Evolutionary conservation across 2,113 vertebrate genomes (phyloP), one percentile per base, ranked within the genome.

Genomic region (Hassar affinis): DNA sequence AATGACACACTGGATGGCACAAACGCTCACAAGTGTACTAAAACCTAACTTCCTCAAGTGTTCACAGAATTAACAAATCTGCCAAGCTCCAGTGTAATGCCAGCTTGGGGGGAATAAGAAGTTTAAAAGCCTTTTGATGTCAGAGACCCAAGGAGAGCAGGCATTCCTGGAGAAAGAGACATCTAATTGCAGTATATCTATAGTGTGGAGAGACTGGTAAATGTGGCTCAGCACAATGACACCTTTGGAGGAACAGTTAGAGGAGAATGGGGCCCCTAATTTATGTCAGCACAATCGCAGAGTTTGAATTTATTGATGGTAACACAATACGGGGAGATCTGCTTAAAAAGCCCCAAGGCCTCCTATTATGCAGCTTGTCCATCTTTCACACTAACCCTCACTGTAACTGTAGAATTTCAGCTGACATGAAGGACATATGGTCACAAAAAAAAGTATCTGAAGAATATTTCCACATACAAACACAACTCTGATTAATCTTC

Each of bases 361-460:
- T 85, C 83, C 54, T 89, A 88, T 89, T 88, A 89, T 89, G 86
- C 85, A 88, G 88, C 89, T 80, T 89, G 87, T 91, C 89, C 85
- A 88, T 90, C 90, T 90, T 88, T 89, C 85, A 89, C 87, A 88
- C 89, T 86, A 88, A 86, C 83, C 72, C 88, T 81, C 86, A 91
- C 86, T 89, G 90, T 89, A 89, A 89, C 86, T 85, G 85, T 87
- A 90, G 88, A 88, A 82, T 87, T 87, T 81, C 20, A 84, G 89
- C 86, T 87, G 86, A 89, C 86, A 82, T 87, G 79, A 89, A 90
- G 87, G 84, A 89, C 89, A 88, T 87, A 86, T 88, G 88, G 89
- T 80, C 83, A 87, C 85, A 33, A 84, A 87, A 84, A 87, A 84
- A 84, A 88, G 82, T 82, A 84, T 86, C 83, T 90, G 78, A 84